A percentile compares a stretch with the other conserved stretches of the same genome.
These are phyloP conservation scores for Taphrorychus bicolor DNA, from an alignment of 2,888 invertebrate genomes.

Conservation along the genomic window DNA sequence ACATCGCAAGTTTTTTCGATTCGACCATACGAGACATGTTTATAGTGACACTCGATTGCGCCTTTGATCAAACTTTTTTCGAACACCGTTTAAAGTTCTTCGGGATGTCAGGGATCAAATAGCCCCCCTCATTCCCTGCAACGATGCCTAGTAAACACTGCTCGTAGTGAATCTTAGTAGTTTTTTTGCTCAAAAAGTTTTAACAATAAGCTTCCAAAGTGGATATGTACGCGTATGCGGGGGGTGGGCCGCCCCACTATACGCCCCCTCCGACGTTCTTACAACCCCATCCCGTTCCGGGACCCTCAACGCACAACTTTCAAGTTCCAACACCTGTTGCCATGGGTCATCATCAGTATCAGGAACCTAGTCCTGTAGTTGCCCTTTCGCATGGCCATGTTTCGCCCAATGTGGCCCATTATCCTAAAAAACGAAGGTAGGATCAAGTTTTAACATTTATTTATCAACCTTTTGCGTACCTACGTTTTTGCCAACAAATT, in stretches of 20 bases:
- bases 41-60: not conserved
- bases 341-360: constrained; percentile 51
- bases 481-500: too few species aligned
- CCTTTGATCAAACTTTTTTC: not conserved
- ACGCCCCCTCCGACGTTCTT: constrained; percentile 60
- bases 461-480: too few species aligned
- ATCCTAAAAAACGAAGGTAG: constrained; percentile 61
- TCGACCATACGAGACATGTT: not conserved
- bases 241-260: constrained; percentile 60
- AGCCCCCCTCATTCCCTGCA: too few species aligned
- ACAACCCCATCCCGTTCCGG: constrained; percentile 55
- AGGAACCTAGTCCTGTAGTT: constrained; percentile 50
- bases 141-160: not conserved
- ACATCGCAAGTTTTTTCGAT: not conserved
- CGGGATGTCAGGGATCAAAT: not conserved
- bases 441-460: not conserved
- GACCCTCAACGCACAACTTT: constrained; percentile 50
- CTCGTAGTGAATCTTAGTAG: not conserved
- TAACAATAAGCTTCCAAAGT: constrained; percentile 24
- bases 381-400: not conserved
- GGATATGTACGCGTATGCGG: constrained; percentile 62
- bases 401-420: constrained; percentile 50
- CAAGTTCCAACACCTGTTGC: constrained; percentile 49
- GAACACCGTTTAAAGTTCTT: not conserved
- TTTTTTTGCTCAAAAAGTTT: not conserved